These are phyloP conservation scores for Peromyscus aztecus DNA, from an alignment of 2,797 vertebrate genomes.

Conservation along the genomic window DNA sequence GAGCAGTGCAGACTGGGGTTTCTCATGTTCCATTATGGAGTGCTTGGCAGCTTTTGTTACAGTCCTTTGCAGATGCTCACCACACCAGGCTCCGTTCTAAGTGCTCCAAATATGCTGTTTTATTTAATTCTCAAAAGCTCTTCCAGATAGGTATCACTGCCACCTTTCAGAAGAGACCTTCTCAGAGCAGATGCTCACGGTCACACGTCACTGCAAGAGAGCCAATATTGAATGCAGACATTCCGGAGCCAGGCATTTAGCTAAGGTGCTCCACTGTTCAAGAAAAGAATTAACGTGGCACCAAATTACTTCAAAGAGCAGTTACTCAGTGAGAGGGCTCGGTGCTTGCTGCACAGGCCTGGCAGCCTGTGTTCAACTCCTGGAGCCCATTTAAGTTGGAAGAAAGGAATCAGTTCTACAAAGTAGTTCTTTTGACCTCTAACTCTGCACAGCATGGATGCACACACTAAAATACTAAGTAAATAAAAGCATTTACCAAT, in stretches of 20 bases:
- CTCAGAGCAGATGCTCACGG: not conserved
- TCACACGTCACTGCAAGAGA: not conserved
- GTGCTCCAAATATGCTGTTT: not conserved
- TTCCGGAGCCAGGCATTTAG: not conserved
- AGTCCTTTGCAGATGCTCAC: not conserved
- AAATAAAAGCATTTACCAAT: not conserved
- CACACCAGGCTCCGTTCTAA: not conserved
- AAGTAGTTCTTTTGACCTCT: not conserved
- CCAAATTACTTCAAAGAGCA: not conserved
- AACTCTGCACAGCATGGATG: not conserved
- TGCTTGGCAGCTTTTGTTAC: not conserved
- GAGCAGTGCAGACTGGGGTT: not conserved
- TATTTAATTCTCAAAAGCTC: slow-evolving; percentile 27
- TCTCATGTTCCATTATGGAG: slow-evolving; percentile 7
- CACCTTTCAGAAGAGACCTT: not conserved
- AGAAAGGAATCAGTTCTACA: not conserved
- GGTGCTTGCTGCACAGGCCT: not conserved
- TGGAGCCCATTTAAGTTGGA: not conserved
- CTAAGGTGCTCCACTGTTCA: not conserved
- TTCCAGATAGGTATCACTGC: not conserved
- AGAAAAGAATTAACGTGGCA: not conserved
- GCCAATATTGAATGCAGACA: not conserved
- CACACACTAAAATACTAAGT: not conserved
- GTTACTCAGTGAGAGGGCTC: not conserved
- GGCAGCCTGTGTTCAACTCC: not conserved